Percentiles rank a stretch among this genome's conserved stretches.
Conservation (phyloP, 2,113 vertebrate species). For the Tychaedon coryphoeus region DNA sequence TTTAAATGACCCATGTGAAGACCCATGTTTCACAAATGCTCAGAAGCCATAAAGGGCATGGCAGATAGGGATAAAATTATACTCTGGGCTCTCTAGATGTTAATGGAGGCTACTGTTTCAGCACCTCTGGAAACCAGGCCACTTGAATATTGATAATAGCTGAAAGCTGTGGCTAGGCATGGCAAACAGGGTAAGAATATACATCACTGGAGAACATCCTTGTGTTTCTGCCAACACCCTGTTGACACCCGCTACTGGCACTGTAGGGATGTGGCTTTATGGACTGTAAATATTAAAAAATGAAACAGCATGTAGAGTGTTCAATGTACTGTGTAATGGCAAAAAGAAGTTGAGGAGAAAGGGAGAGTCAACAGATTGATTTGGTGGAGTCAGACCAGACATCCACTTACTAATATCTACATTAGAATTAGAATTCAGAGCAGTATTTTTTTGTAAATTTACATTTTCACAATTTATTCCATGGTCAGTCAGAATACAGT, state of each 20-base stretch:
- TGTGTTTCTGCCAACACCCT: conserved; percentile 7
- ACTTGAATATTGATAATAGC: conserved; percentile 29
- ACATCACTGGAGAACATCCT: not conserved
- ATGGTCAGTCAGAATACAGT: not conserved
- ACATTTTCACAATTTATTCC: not conserved
- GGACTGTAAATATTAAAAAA: not conserved
- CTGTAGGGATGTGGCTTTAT: not conserved
- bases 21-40: not conserved
- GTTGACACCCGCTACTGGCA: not conserved
- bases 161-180: conserved; percentile 3
- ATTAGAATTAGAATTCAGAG: not conserved
- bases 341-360: not conserved
- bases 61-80: conserved; percentile 18
- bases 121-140: conserved; percentile 3
- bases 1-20: not conserved
- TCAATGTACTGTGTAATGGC: not conserved
- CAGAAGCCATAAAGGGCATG: not conserved
- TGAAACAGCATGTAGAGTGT: not conserved
- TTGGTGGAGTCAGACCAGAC: not conserved
- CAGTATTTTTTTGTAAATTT: not conserved
- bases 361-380: not conserved
- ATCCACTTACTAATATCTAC: not conserved
- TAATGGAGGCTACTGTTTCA: conserved; percentile 28
- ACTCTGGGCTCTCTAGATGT: conserved; percentile 8
- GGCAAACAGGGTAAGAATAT: conserved; percentile 9